A percentile compares a stretch with the other conserved stretches of the same genome.
phyloP scores from a whole-genome alignment of 2,888 invertebrate species.

The Drosophila borborema region DNA sequence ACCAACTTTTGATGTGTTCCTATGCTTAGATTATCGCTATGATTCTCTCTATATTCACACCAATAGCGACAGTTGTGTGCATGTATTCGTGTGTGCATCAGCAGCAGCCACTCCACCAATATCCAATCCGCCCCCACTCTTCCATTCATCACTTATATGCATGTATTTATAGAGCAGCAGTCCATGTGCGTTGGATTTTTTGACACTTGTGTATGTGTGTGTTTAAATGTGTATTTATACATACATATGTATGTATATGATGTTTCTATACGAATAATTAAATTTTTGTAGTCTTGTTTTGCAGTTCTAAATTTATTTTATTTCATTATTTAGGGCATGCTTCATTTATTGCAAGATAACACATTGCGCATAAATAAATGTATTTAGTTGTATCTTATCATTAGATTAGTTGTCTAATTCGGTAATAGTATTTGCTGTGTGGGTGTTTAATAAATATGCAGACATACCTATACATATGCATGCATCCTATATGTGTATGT shows the following conservation, averaged over 20 bases:
- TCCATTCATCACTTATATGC: constrained; percentile 29
- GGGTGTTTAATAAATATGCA: constrained; percentile 40
- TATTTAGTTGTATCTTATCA: constrained; percentile 47
- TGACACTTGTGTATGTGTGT: constrained; percentile 33
- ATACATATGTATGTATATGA: constrained; percentile 2
- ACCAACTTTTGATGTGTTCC: constrained; percentile 37
- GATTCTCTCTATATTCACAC: constrained; percentile 18
- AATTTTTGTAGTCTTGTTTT: constrained; percentile 16
- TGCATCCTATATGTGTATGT: not conserved
- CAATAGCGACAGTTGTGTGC: constrained; percentile 18
- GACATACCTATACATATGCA: constrained; percentile 2
- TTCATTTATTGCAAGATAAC: constrained; percentile 32
- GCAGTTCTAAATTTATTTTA: constrained; percentile 13
- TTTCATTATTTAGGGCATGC: constrained; percentile 27
- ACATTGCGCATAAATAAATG: constrained; percentile 14
- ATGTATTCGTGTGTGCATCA: constrained; percentile 23
- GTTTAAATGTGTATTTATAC: not conserved
- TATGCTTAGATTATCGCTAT: constrained; percentile 32
- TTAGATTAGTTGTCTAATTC: constrained; percentile 41
- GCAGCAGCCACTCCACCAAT: constrained; percentile 21
- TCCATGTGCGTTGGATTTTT: constrained; percentile 70
- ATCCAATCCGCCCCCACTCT: constrained; percentile 7
- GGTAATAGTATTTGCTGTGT: constrained; percentile 32
- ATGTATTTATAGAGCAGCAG: constrained; percentile 69
- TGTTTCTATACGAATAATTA: constrained; percentile 32